Percentiles rank a stretch among this genome's conserved stretches.
Evolutionary conservation across 2,113 vertebrate species (phyloP).

Genomic region (Meleagris gallopavo): DNA sequence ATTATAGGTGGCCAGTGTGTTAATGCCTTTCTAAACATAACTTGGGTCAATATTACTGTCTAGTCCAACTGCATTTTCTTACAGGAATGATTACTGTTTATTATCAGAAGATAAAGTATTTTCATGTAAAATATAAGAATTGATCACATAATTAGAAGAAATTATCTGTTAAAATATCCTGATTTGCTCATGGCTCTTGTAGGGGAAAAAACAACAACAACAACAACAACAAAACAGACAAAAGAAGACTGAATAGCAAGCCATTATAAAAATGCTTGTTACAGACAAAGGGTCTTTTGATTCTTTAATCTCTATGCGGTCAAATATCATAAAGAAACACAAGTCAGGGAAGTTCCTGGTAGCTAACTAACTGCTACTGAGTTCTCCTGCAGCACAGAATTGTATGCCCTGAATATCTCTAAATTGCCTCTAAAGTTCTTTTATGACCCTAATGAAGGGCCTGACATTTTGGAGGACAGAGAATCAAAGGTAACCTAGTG

Average conservation of each 20-base stretch:
- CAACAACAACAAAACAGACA: too few relatives aligned
- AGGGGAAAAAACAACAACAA: neutral
- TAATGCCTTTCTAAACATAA: neutral
- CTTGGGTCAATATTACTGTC: neutral
- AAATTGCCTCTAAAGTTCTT: conserved; percentile 12
- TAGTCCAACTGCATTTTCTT: neutral
- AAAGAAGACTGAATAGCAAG: neutral
- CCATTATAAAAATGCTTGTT: neutral
- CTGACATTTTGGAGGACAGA: neutral
- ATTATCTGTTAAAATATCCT: neutral
- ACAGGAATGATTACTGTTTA: rapidly evolving
- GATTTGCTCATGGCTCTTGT: neutral
- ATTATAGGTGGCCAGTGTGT: neutral
- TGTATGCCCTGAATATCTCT: neutral
- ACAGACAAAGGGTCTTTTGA: neutral
- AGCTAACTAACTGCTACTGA: neutral
- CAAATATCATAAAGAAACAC: neutral
- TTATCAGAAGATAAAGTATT: neutral
- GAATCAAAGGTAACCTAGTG: neutral
- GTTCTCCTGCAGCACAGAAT: neutral
- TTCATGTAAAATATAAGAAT: neutral
- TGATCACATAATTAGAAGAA: neutral
- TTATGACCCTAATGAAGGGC: neutral
- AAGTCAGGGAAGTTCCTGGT: neutral
- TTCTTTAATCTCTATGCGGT: neutral